phyloP scores from a whole-genome alignment of 1,140 invertebrate genomes.

The Cecropterus lyciades region DNA sequence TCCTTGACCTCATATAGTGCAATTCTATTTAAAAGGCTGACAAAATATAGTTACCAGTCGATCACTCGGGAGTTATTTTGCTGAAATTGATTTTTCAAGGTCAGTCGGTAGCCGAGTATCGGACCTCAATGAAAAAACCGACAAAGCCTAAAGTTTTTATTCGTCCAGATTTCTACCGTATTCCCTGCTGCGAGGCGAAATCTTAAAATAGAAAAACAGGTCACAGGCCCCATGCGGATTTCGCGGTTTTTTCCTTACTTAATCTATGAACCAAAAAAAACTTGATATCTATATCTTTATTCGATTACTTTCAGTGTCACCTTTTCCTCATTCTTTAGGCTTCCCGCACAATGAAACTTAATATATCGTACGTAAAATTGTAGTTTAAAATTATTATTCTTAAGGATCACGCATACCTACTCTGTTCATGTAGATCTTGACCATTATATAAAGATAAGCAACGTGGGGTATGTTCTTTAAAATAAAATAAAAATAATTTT shows the following conservation, averaged over 20 bases:
- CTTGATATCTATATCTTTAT: neutral
- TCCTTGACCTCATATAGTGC: neutral
- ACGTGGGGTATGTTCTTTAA: no score
- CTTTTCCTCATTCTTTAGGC: neutral
- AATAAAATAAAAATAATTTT: no score
- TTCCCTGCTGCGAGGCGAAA: conserved; percentile 8
- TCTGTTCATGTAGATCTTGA: no score
- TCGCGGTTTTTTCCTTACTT: neutral
- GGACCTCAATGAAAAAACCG: conserved; percentile 6
- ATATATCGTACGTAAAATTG: no score
- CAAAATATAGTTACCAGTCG: conserved; percentile 7
- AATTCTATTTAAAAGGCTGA: conserved; percentile 4
- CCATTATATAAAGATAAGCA: no score
- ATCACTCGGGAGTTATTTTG: conserved; percentile 1
- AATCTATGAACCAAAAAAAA: neutral
- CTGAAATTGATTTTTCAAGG: conserved; percentile 9
- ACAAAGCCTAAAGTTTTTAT: conserved; percentile 13
- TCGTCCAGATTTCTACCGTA: neutral
- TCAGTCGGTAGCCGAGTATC: conserved; percentile 1
- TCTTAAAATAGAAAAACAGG: neutral
- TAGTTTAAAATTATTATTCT: no score
- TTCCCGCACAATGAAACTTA: neutral
- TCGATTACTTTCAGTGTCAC: no score
- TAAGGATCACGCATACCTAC: no score
- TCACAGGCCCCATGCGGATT: neutral